These are phyloP conservation scores for Orthonevra nobilis DNA, from an alignment of 2,888 invertebrate genomes.

Conservation along the genomic window DNA sequence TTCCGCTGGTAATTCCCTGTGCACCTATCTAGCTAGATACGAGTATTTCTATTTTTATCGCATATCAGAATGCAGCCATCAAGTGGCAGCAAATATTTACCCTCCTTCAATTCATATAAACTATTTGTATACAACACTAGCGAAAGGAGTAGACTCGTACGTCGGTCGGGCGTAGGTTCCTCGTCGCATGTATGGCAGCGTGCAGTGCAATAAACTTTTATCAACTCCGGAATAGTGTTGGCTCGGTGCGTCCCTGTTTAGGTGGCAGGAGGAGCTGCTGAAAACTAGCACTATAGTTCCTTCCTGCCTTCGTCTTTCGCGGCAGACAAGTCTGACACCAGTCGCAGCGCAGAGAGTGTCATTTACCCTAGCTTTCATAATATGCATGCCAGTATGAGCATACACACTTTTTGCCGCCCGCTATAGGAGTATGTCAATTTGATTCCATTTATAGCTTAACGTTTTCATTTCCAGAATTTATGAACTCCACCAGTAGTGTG, in stretches of 20 bases:
- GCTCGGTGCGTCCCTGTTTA: constrained; percentile 8
- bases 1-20: too few relatives aligned
- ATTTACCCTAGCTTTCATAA: constrained; percentile 52
- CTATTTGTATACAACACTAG: constrained; percentile 40
- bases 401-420: constrained; percentile 21
- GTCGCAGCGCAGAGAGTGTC: constrained; percentile 38
- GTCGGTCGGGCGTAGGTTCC: background rate
- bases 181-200: constrained; percentile 16
- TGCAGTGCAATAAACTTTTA: constrained; percentile 66
- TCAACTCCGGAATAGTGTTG: constrained; percentile 58
- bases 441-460: constrained; percentile 64
- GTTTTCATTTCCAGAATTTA: constrained; percentile 45
- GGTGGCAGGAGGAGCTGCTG: constrained; percentile 30
- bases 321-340: constrained; percentile 52
- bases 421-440: constrained; percentile 45
- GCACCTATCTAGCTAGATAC: too few relatives aligned
- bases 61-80: constrained; percentile 60
- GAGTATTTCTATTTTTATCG: constrained; percentile 57
- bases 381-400: background rate
- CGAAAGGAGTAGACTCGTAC: constrained; percentile 21
- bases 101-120: constrained; percentile 59
- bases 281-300: constrained; percentile 39
- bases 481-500: constrained; percentile 27
- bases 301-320: constrained; percentile 14
- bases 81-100: constrained; percentile 70